A percentile compares a stretch with the other conserved stretches of the same genome.
Evolutionary conservation across 2,797 vertebrate species (phyloP).

Genomic region (Champsocephalus esox): DNA sequence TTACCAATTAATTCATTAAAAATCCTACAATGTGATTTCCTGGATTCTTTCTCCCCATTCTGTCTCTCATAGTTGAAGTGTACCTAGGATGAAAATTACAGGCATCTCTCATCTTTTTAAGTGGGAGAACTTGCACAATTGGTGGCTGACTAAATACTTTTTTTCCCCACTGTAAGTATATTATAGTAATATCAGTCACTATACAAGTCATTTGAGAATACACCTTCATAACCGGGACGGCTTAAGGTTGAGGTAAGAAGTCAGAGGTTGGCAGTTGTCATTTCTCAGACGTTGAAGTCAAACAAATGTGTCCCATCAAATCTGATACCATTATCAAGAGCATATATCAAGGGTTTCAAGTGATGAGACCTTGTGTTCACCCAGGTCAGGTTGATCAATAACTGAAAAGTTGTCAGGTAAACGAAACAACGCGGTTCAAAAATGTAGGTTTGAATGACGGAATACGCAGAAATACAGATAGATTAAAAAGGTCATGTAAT

Average conservation of each 20-base stretch:
- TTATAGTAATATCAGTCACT: not conserved
- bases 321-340: no score
- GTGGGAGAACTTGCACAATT: no score
- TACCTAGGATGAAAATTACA: no score
- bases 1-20: no score
- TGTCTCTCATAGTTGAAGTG: no score
- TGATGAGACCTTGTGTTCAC: not conserved
- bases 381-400: not conserved
- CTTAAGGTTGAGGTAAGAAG: conserved; percentile 5
- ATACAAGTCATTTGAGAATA: conserved; percentile 1
- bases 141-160: no score
- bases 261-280: not conserved
- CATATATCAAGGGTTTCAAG: no score
- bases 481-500: not conserved
- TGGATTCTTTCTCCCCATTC: no score
- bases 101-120: no score
- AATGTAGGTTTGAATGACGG: not conserved
- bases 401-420: not conserved
- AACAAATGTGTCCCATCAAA: not conserved
- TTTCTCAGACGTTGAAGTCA: not conserved
- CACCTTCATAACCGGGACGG: not conserved
- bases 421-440: no score
- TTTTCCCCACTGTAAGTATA: no score
- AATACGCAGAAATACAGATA: not conserved
- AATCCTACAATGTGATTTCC: no score